phyloP scores from a whole-genome alignment of 2,113 vertebrate species.

The Erythrolamprus reginae region DNA sequence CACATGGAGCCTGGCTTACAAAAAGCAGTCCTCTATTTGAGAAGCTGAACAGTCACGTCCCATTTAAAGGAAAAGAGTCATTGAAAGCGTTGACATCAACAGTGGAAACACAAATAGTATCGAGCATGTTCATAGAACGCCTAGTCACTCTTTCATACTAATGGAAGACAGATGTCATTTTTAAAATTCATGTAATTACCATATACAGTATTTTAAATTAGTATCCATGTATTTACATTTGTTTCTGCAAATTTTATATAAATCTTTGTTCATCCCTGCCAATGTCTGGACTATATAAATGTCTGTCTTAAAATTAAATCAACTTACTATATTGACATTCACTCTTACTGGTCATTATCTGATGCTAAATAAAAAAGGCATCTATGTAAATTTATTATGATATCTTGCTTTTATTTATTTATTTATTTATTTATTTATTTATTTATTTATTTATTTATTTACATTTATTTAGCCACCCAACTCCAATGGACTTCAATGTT shows the following conservation, averaged over 20 bases:
- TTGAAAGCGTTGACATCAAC: not conserved
- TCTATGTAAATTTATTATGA: not conserved
- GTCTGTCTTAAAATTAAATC: not conserved
- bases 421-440: not conserved
- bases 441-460: not conserved
- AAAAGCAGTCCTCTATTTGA: not conserved
- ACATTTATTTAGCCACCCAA: not conserved
- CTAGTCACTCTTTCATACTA: not conserved
- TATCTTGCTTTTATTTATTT: not conserved
- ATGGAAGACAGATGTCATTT: not conserved
- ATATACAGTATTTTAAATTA: not conserved
- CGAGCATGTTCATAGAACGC: not conserved
- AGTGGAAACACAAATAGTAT: not conserved
- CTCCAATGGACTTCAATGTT: not conserved
- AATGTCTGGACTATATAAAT: not conserved
- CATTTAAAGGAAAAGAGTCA: not conserved
- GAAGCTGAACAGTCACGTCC: not conserved
- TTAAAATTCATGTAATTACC: not conserved
- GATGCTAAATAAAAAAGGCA: not conserved
- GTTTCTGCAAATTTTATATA: not conserved
- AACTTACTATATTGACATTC: too few species aligned
- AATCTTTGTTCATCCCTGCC: not conserved
- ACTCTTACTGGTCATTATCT: not conserved
- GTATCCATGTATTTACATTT: not conserved
- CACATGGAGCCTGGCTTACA: not conserved